These are phyloP conservation scores for Drosophila lowei DNA, from an alignment of 1,140 invertebrate species.

Conservation along the genomic window DNA sequence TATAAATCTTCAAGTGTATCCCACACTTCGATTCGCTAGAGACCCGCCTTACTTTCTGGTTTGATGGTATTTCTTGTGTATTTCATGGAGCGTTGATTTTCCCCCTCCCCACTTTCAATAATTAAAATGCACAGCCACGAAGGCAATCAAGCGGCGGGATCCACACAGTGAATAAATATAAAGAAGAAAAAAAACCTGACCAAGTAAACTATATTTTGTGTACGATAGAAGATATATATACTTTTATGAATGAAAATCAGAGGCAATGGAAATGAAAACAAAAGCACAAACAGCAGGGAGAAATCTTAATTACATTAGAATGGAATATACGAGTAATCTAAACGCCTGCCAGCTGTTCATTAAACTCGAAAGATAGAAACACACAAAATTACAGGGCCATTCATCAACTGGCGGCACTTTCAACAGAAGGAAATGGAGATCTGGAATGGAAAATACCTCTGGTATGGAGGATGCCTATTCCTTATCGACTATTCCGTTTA, in stretches of 20 bases:
- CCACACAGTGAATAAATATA: slow-evolving; percentile 8
- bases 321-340: background rate
- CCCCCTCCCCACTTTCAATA: slow-evolving; percentile 38
- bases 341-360: slow-evolving; percentile 39
- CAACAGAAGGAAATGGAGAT: background rate
- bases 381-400: slow-evolving; percentile 9
- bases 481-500: too few relatives aligned
- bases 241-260: slow-evolving; percentile 30
- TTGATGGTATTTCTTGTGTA: background rate
- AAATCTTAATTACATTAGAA: slow-evolving; percentile 26
- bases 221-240: slow-evolving; percentile 3
- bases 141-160: slow-evolving; percentile 52
- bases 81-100: slow-evolving; percentile 59
- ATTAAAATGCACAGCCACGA: slow-evolving; percentile 53
- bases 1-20: too few relatives aligned
- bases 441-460: slow-evolving; percentile 7
- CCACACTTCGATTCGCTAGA: too few relatives aligned
- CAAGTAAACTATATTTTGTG: slow-evolving; percentile 56
- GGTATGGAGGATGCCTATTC: too few relatives aligned
- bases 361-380: slow-evolving; percentile 20
- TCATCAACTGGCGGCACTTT: slow-evolving; percentile 10
- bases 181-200: slow-evolving; percentile 23
- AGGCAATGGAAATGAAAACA: slow-evolving; percentile 6
- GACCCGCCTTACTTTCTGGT: too few relatives aligned
- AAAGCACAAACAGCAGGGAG: background rate